A percentile compares a stretch with the other conserved stretches of the same genome.
Conservation (phyloP, 1,140 invertebrate species). For the Bombus sibiricus region DNA sequence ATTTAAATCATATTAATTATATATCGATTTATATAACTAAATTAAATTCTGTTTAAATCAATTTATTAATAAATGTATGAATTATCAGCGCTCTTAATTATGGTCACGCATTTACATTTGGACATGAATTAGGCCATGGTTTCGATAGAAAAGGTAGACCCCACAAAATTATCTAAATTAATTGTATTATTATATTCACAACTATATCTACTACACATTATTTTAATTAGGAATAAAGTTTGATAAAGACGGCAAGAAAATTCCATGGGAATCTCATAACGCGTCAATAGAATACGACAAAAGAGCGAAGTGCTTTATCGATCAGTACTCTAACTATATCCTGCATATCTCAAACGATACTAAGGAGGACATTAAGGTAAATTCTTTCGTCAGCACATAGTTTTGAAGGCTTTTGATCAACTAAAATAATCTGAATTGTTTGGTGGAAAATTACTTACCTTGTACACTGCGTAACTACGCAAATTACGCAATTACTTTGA, state of each 20-base stretch:
- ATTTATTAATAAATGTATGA: conserved; percentile 39
- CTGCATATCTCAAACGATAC: not conserved
- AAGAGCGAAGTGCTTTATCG: conserved; percentile 91
- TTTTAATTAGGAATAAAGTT: conserved; percentile 82
- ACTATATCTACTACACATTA: conserved; percentile 65
- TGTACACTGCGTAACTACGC: not conserved
- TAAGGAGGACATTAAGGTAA: conserved; percentile 12
- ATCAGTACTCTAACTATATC: conserved; percentile 86
- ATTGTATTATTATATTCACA: conserved; percentile 55
- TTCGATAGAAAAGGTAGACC: conserved; percentile 82
- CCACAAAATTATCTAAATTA: not conserved
- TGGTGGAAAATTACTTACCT: not conserved
- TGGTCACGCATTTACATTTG: conserved; percentile 84
- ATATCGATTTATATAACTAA: not conserved
- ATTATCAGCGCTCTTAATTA: conserved; percentile 86
- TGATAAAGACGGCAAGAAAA: conserved; percentile 87
- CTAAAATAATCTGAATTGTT: not conserved
- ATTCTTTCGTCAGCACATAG: not conserved
- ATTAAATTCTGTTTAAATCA: not conserved
- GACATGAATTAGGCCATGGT: conserved; percentile 86
- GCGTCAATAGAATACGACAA: conserved; percentile 86
- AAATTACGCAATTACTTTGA: not conserved
- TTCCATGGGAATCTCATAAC: conserved; percentile 91
- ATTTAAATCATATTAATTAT: too few species aligned
- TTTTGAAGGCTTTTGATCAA: not conserved